phyloP scores from a whole-genome alignment of 2,797 vertebrate genomes.

The Gallinago solitaria region DNA sequence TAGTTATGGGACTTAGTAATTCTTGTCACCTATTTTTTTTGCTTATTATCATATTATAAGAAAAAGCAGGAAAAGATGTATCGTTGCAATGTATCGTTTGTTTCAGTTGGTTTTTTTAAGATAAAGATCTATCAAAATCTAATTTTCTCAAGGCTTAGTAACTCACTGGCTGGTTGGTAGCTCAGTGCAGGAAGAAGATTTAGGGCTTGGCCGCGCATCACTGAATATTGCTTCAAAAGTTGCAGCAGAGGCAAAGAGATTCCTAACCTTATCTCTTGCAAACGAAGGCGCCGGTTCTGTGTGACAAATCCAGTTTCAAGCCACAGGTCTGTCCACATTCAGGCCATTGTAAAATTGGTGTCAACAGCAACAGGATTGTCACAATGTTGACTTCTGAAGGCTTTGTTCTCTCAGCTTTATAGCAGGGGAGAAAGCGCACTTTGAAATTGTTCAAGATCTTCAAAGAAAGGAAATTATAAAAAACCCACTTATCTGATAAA shows the following conservation, averaged over 20 bases:
- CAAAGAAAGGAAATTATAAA: neutral
- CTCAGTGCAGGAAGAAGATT: neutral
- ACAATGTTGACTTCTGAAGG: neutral
- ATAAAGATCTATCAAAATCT: neutral
- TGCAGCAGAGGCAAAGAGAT: neutral
- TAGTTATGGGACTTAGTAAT: neutral
- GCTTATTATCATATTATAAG: too few relatives aligned
- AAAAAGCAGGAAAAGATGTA: neutral
- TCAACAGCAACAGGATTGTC: neutral
- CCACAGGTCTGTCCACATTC: neutral
- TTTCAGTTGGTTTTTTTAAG: neutral
- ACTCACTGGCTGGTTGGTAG: neutral
- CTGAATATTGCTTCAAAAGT: neutral
- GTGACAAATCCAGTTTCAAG: neutral
- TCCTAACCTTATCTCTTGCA: neutral
- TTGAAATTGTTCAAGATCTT: neutral
- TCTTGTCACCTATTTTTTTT: neutral
- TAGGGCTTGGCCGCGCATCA: neutral
- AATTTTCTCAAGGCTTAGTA: neutral
- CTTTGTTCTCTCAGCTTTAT: neutral
- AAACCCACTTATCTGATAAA: neutral
- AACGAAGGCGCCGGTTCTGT: neutral
- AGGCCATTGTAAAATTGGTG: neutral
- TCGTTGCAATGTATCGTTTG: neutral
- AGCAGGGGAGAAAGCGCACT: neutral